Conservation (phyloP, 2,888 invertebrate genomes). For the Drosophila conformis region DNA sequence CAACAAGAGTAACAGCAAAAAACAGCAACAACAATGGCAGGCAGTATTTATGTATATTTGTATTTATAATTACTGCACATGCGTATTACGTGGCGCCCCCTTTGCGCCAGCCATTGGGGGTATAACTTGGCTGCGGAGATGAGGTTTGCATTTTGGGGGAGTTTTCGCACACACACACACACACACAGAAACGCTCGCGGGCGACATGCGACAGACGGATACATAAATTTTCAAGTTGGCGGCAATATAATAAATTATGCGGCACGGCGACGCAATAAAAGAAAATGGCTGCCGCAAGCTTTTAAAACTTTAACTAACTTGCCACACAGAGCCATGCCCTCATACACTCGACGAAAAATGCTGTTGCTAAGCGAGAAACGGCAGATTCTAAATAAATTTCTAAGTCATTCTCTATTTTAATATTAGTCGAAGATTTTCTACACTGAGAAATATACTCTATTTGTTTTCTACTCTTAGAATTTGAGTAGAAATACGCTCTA, state of each 20-base stretch:
- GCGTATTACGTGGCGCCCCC: conserved; percentile 73
- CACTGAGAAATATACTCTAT: too few relatives aligned
- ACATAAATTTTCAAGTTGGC: conserved; percentile 79
- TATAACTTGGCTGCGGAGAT: not conserved
- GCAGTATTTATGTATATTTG: conserved; percentile 76
- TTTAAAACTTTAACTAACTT: conserved; percentile 52
- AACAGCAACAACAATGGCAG: conserved; percentile 24
- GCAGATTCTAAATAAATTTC: not conserved
- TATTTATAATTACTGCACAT: conserved; percentile 84
- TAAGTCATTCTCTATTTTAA: not conserved
- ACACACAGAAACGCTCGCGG: conserved; percentile 4
- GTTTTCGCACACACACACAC: conserved; percentile 47
- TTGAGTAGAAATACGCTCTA: not conserved
- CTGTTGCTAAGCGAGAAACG: not conserved
- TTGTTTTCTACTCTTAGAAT: not conserved
- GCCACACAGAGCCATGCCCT: conserved; percentile 11
- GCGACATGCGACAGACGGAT: conserved; percentile 54
- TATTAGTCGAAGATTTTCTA: not conserved
- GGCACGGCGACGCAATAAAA: conserved; percentile 60
- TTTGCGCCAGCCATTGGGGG: conserved; percentile 13
- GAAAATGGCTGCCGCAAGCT: conserved; percentile 63
- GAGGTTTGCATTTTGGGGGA: conserved; percentile 62
- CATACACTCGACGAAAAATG: not conserved
- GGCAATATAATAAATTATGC: conserved; percentile 74
- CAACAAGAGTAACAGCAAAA: conserved; percentile 6